phyloP scores from a whole-genome alignment of 2,888 invertebrate species.

The Agrotis puta region DNA sequence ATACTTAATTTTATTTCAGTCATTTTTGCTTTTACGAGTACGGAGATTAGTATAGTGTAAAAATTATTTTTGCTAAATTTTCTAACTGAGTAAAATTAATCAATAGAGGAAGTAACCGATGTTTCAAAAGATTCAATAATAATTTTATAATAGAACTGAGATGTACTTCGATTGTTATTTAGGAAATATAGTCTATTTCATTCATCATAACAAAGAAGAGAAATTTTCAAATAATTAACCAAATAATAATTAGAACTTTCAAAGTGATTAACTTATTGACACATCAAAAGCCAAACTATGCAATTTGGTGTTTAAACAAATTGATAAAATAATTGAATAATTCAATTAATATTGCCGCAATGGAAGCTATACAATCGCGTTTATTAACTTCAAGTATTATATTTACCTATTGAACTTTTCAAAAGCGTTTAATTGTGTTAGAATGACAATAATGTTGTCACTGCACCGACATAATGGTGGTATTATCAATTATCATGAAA shows the following conservation, averaged over 20 bases:
- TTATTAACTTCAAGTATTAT: conserved; percentile 32
- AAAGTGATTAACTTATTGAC: not conserved
- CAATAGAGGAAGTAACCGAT: not conserved
- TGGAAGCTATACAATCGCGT: conserved; percentile 18
- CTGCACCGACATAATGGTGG: conserved; percentile 42
- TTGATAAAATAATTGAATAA: conserved; percentile 12
- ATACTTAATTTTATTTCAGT: not conserved
- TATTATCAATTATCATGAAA: conserved; percentile 47
- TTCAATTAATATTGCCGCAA: conserved; percentile 27
- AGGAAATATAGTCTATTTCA: not conserved
- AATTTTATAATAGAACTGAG: not conserved
- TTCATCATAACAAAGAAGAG: not conserved
- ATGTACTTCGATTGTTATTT: not conserved
- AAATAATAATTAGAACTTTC: not conserved
- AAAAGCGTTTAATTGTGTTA: conserved; percentile 47
- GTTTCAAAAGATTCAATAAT: not conserved
- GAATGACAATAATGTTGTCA: conserved; percentile 44
- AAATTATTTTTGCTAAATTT: not conserved
- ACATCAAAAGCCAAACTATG: not conserved
- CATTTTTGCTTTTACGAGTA: not conserved
- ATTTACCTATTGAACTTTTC: conserved; percentile 32
- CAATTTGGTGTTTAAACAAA: conserved; percentile 19
- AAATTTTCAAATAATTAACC: not conserved
- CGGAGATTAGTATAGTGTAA: not conserved
- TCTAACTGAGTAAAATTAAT: not conserved